Evolutionary conservation across 2,797 vertebrate genomes (phyloP).

Genomic region (Megaceryle alcyon): DNA sequence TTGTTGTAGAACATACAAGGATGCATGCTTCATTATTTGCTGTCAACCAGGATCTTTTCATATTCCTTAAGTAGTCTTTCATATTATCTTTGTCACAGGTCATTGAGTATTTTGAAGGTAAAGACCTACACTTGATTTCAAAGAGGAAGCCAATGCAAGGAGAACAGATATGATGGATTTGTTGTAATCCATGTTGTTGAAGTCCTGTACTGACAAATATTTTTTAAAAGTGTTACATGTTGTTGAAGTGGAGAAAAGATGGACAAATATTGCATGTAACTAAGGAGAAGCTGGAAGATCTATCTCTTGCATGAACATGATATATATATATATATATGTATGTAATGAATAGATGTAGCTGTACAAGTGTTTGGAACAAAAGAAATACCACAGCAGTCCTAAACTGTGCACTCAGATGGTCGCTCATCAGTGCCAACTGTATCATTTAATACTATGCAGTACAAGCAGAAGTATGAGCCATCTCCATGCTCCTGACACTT

Average conservation of each 20-base stretch:
- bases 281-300: not conserved
- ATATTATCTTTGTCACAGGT: not conserved
- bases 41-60: not conserved
- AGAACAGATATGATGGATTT: not conserved
- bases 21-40: not conserved
- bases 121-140: not conserved
- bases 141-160: not conserved
- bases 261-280: not conserved
- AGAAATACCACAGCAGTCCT: not conserved
- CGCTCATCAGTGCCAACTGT: not conserved
- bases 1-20: not conserved
- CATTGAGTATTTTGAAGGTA: not conserved
- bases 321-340: not conserved
- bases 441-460: not conserved
- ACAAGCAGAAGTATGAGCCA: not conserved
- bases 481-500: not conserved
- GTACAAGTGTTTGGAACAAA: not conserved
- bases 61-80: not conserved
- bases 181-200: not conserved
- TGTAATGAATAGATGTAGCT: not conserved
- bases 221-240: not conserved
- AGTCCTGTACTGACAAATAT: not conserved
- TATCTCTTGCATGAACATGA: not conserved
- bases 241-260: not conserved
- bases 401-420: not conserved